Base-by-base conservation (phyloP, 2,888 invertebrate genomes). In the Venusia cambrica region DNA sequence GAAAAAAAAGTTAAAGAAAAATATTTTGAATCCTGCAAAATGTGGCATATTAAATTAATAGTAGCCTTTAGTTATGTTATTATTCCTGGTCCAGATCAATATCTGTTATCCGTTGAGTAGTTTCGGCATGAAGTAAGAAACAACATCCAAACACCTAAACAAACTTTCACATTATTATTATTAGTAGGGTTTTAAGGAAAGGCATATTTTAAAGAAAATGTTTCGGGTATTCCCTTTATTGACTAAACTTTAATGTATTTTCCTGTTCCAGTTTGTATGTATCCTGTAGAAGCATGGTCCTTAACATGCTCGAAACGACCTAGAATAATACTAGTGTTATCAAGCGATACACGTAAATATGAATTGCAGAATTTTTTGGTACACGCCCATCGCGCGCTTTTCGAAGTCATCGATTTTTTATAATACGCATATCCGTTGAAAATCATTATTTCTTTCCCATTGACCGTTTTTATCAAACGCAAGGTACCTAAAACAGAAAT, bases 361-460 rank as follows among this genome's bases (percentile, higher is more conserved):
- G 57, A 57, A 2, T 54, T 64, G 33, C 71, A 71, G n/a, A 48
- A 45, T 0, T 53, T 27, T 26, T 47, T 64, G 5, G 45, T 63
- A 21, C 71, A 73, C 22, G 57, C 55, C 59, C 65, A 73, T 0
- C 68, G 58, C 1, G 39, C 15, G 1, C 54, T 48, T 2, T 9
- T 15, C 3, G 35, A 46, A 4, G 41, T 22, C 1, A 11, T 21
- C 3, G 35, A 25, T 31, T 61, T 72, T 22, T 41, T 60, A 38
- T 65, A 69, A 47, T 48, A 67, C 1, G 72, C 58, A 36, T 57
- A 70, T 1, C 57, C 62, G 5, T 64, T 34, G n/a, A 59, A 40
- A 4, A 69, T 17, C 7, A 70, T 36, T 2, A 62, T 31, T 4
- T 34, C 27, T 29, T 53, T 62, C 3, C 66, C 67, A 16, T 56